Percentiles rank a stretch among this genome's conserved stretches.
These are phyloP conservation scores for Steinernema scapterisci DNA, from an alignment of 2,888 invertebrate species.

Conservation along the genomic window DNA sequence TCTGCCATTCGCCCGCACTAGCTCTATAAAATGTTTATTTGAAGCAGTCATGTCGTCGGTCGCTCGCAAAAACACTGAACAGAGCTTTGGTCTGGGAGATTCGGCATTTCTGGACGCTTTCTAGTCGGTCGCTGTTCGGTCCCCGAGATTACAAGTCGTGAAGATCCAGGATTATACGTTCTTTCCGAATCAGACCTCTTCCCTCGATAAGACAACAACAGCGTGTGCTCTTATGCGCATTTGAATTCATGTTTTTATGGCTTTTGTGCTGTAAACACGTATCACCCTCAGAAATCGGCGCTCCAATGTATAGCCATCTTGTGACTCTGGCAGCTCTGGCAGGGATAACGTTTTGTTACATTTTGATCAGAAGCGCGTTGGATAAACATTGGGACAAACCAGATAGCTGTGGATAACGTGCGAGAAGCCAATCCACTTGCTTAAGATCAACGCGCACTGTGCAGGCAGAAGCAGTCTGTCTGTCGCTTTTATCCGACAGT, in stretches of 20 bases:
- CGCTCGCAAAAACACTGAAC: conserved; percentile 28
- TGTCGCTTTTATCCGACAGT: conserved; percentile 24
- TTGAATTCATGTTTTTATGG: too few species aligned
- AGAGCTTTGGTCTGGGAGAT: conserved; percentile 1
- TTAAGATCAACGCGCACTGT: conserved; percentile 25
- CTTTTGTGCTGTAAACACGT: too few species aligned
- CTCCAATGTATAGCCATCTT: not conserved
- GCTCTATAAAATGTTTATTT: conserved; percentile 33
- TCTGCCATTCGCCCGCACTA: conserved; percentile 18
- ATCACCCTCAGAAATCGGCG: too few species aligned
- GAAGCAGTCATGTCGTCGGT: conserved; percentile 31
- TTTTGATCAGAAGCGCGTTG: not conserved
- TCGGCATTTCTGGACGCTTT: conserved; percentile 4
- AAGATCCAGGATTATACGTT: not conserved
- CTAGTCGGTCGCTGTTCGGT: conserved; percentile 6
- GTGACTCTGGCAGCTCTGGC: not conserved
- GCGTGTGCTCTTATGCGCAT: too few species aligned
- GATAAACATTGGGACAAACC: conserved; percentile 25
- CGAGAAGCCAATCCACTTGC: conserved; percentile 4
- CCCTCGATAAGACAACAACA: not conserved
- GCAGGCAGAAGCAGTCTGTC: conserved; percentile 20
- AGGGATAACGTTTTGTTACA: not conserved
- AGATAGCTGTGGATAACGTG: conserved; percentile 24
- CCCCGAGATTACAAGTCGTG: not conserved
- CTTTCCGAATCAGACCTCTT: not conserved